A percentile compares a stretch with the other conserved stretches of the same genome.
phyloP scores from a whole-genome alignment of 2,888 invertebrate species.

The Sphecodes monilicornis region DNA sequence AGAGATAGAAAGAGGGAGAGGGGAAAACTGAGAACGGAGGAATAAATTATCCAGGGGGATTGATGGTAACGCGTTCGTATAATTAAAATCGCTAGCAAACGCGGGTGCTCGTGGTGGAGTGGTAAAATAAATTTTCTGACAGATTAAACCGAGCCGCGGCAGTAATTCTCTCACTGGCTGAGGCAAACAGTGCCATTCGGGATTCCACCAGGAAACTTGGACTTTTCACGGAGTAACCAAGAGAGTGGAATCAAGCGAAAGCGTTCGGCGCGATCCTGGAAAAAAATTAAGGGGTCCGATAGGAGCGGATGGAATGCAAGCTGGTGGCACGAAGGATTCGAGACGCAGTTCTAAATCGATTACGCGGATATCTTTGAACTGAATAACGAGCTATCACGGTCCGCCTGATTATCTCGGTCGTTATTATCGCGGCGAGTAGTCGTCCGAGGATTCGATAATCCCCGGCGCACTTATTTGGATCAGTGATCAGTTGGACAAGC shows the following conservation, averaged over 20 bases:
- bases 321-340: neutral
- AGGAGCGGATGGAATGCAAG: neutral
- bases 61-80: slow-evolving; percentile 51
- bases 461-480: neutral
- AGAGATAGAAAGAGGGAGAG: neutral
- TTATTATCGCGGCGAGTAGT: slow-evolving; percentile 25
- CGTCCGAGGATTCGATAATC: slow-evolving; percentile 1
- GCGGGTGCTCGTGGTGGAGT: slow-evolving; percentile 11
- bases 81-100: slow-evolving; percentile 60
- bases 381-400: neutral
- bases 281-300: slow-evolving; percentile 2
- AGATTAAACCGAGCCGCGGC: slow-evolving; percentile 49
- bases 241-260: neutral
- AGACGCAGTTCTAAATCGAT: slow-evolving; percentile 25
- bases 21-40: neutral
- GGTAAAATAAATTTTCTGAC: slow-evolving; percentile 64
- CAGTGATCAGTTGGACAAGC: slow-evolving; percentile 38
- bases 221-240: slow-evolving; percentile 5
- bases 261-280: neutral
- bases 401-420: slow-evolving; percentile 33
- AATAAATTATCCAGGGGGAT: slow-evolving; percentile 43
- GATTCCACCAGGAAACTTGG: slow-evolving; percentile 28
- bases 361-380: neutral
- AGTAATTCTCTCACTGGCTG: slow-evolving; percentile 43
- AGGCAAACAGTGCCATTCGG: slow-evolving; percentile 34